Percentiles rank a stretch among this genome's conserved stretches.
phyloP scores from a whole-genome alignment of 35 echinoderm and acorn worm species.

The Lytechinus pictus region DNA sequence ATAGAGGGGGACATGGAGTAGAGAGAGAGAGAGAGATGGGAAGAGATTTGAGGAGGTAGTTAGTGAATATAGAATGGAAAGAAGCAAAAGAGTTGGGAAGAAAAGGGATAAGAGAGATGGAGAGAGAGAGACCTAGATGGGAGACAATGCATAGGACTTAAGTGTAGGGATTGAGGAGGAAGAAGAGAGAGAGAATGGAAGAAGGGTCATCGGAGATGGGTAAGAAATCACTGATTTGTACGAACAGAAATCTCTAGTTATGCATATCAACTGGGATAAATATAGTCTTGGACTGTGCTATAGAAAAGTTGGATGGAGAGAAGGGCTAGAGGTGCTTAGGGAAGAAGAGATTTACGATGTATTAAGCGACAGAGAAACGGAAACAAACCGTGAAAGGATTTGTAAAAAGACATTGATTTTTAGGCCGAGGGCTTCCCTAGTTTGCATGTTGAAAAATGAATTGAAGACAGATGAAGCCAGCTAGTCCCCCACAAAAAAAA shows the following conservation, averaged over 20 bases:
- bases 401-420: background rate
- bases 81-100: background rate
- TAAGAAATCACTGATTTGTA: background rate
- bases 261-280: background rate
- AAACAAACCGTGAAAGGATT: too few species aligned
- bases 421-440: too few species aligned
- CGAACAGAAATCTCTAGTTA: background rate
- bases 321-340: background rate
- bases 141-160: background rate
- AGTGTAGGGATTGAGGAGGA: background rate
- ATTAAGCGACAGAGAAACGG: background rate
- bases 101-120: background rate
- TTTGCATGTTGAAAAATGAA: too few species aligned
- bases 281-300: background rate
- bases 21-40: background rate
- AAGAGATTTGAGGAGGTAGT: background rate
- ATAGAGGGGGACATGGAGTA: background rate
- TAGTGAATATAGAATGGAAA: background rate
- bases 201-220: background rate
- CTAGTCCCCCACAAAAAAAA: too few species aligned
- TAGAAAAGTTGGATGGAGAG: background rate
- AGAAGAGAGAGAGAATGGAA: background rate
- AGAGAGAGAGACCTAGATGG: background rate
- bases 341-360: background rate
- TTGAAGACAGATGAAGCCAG: too few species aligned